Evolutionary conservation across 2,888 invertebrate species (phyloP), one percentile per base, ranked within the genome.

Genomic region (Ichneumon xanthorius): DNA sequence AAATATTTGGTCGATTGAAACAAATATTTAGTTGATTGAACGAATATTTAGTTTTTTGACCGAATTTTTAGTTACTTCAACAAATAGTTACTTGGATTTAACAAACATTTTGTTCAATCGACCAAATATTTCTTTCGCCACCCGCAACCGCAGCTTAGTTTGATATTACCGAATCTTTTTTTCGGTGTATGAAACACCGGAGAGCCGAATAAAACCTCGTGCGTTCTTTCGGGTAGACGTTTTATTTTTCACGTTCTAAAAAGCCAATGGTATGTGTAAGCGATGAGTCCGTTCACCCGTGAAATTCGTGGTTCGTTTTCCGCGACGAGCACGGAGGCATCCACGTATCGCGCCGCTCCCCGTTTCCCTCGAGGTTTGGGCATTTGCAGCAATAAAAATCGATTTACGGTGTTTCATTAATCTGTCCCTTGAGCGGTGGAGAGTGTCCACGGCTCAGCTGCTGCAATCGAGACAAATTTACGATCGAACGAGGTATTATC

Each of bases 381-480:
- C 11, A 58, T 14, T 58, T 14, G 58, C 80, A 50, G 81, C 87
- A 86, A 88, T 89, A 87, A 87, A 86, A 87, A 88, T 88, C 88
- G 82, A 88, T 87, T 86, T 87, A 86, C 70, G 85, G 83, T 61
- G 67, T 86, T 88, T 88, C 88, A 88, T 89, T 88, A 89, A 88
- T 89, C 87, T 84, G 82, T 84, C 83, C 81, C 48, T 65, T 22
- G 75, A 55, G 72, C 79, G 71, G 67, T 37, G 45, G 72, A 50
- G 87, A 50, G 87, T 78, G 83, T 83, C 87, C 85, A 84, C 86
- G 72, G 85, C 76, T 88, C 87, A 87, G 86, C 87, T 86, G 87
- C 85, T 61, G 45, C 45, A 48, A 58, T 85, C 83, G 76, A 85
- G 85, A 85, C 84, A 88, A 90, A 90, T 90, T 90, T 90, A 90